A percentile compares a stretch with the other conserved stretches of the same genome.
Conservation (phyloP, 2,888 invertebrate species). For the Boloria euphrosyne region DNA sequence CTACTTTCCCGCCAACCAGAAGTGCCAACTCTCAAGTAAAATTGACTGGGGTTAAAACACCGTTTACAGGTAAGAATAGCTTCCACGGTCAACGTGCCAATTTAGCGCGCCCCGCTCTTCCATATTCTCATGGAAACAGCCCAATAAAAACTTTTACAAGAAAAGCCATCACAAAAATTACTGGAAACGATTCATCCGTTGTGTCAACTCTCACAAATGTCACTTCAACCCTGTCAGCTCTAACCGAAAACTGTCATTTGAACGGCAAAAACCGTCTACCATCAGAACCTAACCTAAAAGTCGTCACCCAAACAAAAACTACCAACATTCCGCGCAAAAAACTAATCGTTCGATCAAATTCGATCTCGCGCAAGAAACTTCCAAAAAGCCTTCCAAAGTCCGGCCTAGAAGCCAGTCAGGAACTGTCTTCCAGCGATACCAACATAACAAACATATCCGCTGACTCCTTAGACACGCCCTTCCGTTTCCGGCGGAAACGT, state of each 20-base stretch:
- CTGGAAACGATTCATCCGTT: slow-evolving; percentile 54
- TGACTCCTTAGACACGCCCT: slow-evolving; percentile 73
- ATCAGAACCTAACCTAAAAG: slow-evolving; percentile 69
- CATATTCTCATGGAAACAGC: slow-evolving; percentile 66
- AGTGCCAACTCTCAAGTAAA: slow-evolving; percentile 71
- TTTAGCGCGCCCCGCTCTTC: slow-evolving; percentile 63
- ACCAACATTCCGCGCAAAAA: slow-evolving; percentile 65
- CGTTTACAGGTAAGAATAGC: slow-evolving; percentile 66
- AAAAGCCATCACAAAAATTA: slow-evolving; percentile 62
- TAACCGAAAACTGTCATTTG: slow-evolving; percentile 75
- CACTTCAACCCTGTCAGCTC: slow-evolving; percentile 69
- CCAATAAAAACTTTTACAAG: slow-evolving; percentile 68
- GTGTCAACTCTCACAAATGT: slow-evolving; percentile 62
- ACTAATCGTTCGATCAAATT: slow-evolving; percentile 70
- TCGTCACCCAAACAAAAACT: slow-evolving; percentile 52
- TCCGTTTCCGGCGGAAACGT: slow-evolving; percentile 72
- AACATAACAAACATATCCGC: slow-evolving; percentile 76
- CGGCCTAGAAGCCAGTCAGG: slow-evolving; percentile 65
- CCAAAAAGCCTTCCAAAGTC: slow-evolving; percentile 64
- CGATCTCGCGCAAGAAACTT: slow-evolving; percentile 69
- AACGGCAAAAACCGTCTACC: slow-evolving; percentile 73
- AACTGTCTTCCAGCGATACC: slow-evolving; percentile 76
- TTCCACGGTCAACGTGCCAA: slow-evolving; percentile 76
- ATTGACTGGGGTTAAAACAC: slow-evolving; percentile 56
- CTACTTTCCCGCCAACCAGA: slow-evolving; percentile 75